These are phyloP conservation scores for Lumbricus terrestris DNA, from an alignment of 2,888 invertebrate genomes.

Conservation along the genomic window DNA sequence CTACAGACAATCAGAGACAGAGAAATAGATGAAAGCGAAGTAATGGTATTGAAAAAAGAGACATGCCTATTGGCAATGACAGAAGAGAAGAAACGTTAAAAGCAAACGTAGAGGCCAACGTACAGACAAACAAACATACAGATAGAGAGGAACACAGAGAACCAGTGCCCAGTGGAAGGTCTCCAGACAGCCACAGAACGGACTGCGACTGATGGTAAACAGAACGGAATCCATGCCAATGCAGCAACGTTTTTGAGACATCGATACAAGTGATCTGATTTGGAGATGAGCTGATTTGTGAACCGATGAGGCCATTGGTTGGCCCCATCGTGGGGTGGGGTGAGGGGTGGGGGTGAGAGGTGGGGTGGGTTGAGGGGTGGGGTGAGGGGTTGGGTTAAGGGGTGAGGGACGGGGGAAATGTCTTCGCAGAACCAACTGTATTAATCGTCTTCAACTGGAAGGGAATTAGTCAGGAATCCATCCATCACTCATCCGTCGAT, in stretches of 20 bases:
- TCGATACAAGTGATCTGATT: not conserved
- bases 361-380: too few species aligned
- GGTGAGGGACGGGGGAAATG: too few species aligned
- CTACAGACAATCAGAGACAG: not conserved
- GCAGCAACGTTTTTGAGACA: not conserved
- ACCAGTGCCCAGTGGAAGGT: too few species aligned
- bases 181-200: too few species aligned
- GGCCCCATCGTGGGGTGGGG: too few species aligned
- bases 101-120: not conserved
- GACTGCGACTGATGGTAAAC: not conserved
- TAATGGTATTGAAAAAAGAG: not conserved
- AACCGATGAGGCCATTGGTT: not conserved
- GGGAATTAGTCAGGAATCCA: not conserved
- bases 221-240: not conserved
- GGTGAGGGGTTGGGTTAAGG: too few species aligned
- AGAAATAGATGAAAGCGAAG: not conserved
- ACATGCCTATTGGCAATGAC: too few species aligned
- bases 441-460: not conserved
- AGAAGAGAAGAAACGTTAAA: too few species aligned
- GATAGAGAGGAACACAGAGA: not conserved
- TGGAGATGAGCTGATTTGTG: not conserved
- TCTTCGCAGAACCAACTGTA: not conserved
- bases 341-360: too few species aligned
- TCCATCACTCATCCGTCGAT: not conserved
- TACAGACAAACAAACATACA: not conserved